phyloP scores from a whole-genome alignment of 2,888 invertebrate genomes.

The Entomobrya proxima region DNA sequence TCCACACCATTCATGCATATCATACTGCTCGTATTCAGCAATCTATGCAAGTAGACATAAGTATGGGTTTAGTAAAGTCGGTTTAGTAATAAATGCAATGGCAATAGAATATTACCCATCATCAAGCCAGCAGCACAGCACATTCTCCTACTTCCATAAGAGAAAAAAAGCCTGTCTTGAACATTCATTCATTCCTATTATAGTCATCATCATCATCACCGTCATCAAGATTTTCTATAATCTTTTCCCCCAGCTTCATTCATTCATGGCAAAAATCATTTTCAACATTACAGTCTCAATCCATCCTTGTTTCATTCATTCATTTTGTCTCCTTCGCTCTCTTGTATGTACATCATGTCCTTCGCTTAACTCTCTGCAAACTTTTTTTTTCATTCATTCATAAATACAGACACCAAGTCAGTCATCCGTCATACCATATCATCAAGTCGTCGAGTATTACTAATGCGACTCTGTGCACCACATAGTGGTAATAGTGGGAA shows the following conservation, averaged over 20 bases:
- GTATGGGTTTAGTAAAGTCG: too few relatives aligned
- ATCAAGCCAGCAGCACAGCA: neutral
- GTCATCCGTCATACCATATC: constrained; percentile 1
- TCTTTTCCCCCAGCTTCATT: constrained; percentile 13
- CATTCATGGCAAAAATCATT: constrained; percentile 22
- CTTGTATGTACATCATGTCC: neutral
- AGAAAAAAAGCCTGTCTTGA: neutral
- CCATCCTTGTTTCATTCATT: constrained; percentile 17
- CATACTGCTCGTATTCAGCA: too few relatives aligned
- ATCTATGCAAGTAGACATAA: too few relatives aligned
- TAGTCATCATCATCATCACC: constrained; percentile 24
- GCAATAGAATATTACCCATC: too few relatives aligned
- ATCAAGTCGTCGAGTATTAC: neutral
- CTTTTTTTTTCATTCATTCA: constrained; percentile 27
- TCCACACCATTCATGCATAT: too few relatives aligned
- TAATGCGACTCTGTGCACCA: too few relatives aligned
- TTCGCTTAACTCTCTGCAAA: neutral
- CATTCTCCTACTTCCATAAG: neutral
- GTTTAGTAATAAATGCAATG: too few relatives aligned
- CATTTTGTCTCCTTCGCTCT: neutral
- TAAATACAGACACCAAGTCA: constrained; percentile 13
- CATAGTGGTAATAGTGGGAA: too few relatives aligned
- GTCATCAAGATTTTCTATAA: constrained; percentile 8
- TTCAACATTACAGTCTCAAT: neutral
- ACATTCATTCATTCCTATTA: constrained; percentile 29